phyloP scores from a whole-genome alignment of 2,888 invertebrate species.

The Acleris holmiana region DNA sequence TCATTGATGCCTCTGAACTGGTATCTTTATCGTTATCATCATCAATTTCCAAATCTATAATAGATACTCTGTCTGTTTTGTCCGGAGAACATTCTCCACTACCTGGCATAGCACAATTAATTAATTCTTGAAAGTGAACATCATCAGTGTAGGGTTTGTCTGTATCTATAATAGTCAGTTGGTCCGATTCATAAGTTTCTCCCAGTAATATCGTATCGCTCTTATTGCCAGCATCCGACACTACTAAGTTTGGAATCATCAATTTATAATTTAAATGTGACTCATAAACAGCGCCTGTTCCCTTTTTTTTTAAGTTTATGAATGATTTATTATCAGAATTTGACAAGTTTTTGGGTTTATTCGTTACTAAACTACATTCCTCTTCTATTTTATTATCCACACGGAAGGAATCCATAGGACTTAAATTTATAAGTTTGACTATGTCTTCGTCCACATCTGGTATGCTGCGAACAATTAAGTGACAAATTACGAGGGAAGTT shows the following conservation, averaged over 20 bases:
- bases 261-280: conserved; percentile 73
- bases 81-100: conserved; percentile 75
- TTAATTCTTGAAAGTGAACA: conserved; percentile 67
- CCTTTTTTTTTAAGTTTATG: conserved; percentile 65
- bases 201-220: conserved; percentile 76
- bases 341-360: conserved; percentile 73
- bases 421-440: conserved; percentile 75
- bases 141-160: conserved; percentile 83
- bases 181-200: conserved; percentile 85
- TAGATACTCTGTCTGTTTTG: conserved; percentile 69
- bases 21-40: conserved; percentile 64
- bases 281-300: conserved; percentile 60
- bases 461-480: conserved; percentile 67
- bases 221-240: conserved; percentile 78
- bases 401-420: conserved; percentile 62
- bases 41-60: conserved; percentile 73
- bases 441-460: conserved; percentile 84
- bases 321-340: conserved; percentile 80
- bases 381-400: conserved; percentile 60
- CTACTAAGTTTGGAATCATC: conserved; percentile 78
- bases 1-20: conserved; percentile 86
- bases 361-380: conserved; percentile 64
- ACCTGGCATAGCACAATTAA: conserved; percentile 62
- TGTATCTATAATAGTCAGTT: conserved; percentile 87
- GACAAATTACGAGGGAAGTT: background rate